Evolutionary conservation across 1,140 invertebrate genomes (phyloP), one percentile per base, ranked within the genome.

Genomic region (Aradophagus sp.): DNA sequence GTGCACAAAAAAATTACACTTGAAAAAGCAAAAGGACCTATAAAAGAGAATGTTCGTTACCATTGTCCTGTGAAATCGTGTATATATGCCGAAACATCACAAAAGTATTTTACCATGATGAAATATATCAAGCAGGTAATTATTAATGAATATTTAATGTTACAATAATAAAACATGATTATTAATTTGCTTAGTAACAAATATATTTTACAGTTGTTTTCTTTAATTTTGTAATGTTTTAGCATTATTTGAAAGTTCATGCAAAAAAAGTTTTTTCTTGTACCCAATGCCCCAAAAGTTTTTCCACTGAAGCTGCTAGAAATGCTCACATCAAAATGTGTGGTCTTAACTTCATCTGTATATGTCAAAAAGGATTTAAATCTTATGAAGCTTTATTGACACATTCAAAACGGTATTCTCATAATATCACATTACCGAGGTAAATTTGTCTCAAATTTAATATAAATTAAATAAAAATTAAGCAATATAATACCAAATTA

Each of bases 231-330:
- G 1, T 44, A 10, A 2, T n/a, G 27, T 29, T 79, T 12, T 80
- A 91, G 82, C 90, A 91, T 73, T 90, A 88, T 62, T 80, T 89
- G 32, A 91, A 90, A 77, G 87, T 88, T 5, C 90, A 91, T 55
- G 86, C 88, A 7, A 80, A 85, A 7, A 90, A 89, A 78, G 85
- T 73, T 5, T 86, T 84, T 68, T 69, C 74, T 7, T 91, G 89
- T 70, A 71, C 66, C 2, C 74, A 73, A 14, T 91, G 90, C 58
- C 70, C 82, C 1, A 89, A 89, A 73, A 80, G 82, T 52, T 91
- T 91, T 73, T 82, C 89, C 2, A 88, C 86, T 0, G 77, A 86
- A 65, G 73, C 85, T 34, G 79, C 84, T 2, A 79, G 82, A 69
- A 81, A 83, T 19, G 82, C 80, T 26, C 89, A 90, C 72, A 26